A percentile compares a stretch with the other conserved stretches of the same genome.
phyloP scores from a whole-genome alignment of 2,113 vertebrate genomes.

The Zosterops pallidus region DNA sequence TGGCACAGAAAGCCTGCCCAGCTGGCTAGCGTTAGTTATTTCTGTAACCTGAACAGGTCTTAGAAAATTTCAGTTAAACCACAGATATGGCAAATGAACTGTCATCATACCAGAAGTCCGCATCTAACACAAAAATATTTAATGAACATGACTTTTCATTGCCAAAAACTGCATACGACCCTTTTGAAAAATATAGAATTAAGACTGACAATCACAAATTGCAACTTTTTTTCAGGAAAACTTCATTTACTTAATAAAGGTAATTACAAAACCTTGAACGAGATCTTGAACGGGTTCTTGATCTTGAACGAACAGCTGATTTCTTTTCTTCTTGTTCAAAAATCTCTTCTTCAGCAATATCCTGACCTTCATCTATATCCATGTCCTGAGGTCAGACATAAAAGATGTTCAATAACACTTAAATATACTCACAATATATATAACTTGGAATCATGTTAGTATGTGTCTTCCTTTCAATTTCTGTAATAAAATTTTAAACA shows the following conservation, averaged over 20 bases:
- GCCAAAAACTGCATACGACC: background rate
- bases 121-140: background rate
- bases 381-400: slow-evolving; percentile 78
- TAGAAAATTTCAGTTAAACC: background rate
- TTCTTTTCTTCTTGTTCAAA: slow-evolving; percentile 94
- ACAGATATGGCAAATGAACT: background rate
- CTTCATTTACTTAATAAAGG: background rate
- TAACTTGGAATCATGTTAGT: background rate
- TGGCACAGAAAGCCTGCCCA: background rate
- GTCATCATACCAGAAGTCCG: background rate
- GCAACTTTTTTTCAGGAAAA: background rate
- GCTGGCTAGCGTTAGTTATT: background rate
- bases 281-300: slow-evolving; percentile 92
- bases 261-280: slow-evolving; percentile 85
- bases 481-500: background rate
- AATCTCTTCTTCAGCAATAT: slow-evolving; percentile 87
- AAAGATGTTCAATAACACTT: background rate
- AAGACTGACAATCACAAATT: background rate
- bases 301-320: slow-evolving; percentile 81
- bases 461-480: background rate
- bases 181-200: background rate
- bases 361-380: slow-evolving; percentile 95
- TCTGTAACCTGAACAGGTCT: background rate
- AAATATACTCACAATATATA: background rate
- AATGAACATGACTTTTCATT: background rate